A percentile compares a stretch with the other conserved stretches of the same genome.
Conservation (phyloP, 2,113 vertebrate species). For the Xenopus borealis region DNA sequence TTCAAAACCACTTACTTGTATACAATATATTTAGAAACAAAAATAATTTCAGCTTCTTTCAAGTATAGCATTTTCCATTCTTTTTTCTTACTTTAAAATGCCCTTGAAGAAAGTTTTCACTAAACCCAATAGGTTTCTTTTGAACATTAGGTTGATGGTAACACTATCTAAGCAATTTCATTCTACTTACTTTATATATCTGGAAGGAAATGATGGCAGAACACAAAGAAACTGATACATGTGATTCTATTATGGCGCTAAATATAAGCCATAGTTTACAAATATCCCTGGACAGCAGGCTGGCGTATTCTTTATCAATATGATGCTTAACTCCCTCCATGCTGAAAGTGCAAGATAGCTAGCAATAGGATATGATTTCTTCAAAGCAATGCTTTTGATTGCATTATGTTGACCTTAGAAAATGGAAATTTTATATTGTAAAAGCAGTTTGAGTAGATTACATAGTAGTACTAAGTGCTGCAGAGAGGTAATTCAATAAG, state of each 20-base stretch:
- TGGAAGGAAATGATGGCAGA: conserved; percentile 28
- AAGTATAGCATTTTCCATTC: too few species aligned
- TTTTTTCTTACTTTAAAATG: background rate
- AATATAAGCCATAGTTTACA: conserved; percentile 15
- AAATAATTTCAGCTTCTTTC: too few species aligned
- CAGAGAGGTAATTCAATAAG: conserved; percentile 78
- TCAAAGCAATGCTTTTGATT: conserved; percentile 63
- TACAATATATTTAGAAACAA: too few species aligned
- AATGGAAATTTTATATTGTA: conserved; percentile 83
- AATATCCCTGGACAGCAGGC: conserved; percentile 25
- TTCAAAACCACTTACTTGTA: too few species aligned
- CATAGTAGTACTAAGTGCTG: conserved; percentile 74
- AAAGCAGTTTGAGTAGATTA: conserved; percentile 80
- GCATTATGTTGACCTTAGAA: conserved; percentile 75
- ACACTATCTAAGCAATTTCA: conserved; percentile 22
- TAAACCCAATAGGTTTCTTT: conserved; percentile 25
- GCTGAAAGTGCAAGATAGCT: conserved; percentile 37
- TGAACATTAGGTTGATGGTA: conserved; percentile 29
- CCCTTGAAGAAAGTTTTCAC: conserved; percentile 34
- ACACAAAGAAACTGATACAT: conserved; percentile 19
- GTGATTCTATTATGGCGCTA: conserved; percentile 27
- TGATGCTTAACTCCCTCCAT: conserved; percentile 31
- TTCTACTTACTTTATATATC: conserved; percentile 27
- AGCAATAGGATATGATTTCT: conserved; percentile 72
- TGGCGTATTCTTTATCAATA: conserved; percentile 11